Evolutionary conservation across 2,797 vertebrate species (phyloP).

Genomic region (Peromyscus attwateri): DNA sequence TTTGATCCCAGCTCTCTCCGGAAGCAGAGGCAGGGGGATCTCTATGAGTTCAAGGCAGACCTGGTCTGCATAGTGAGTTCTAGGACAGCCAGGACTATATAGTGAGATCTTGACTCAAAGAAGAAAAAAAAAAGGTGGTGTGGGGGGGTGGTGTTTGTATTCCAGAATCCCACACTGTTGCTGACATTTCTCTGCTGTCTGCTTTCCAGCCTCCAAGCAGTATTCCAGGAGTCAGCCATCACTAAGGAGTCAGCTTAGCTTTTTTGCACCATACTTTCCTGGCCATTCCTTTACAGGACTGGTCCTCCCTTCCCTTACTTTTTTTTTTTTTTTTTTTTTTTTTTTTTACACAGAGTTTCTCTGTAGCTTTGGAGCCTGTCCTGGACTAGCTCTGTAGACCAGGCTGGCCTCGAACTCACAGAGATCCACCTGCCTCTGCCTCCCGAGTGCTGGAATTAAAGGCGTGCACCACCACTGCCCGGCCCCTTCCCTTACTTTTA

Average conservation of each 20-base stretch:
- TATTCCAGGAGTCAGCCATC: accelerated
- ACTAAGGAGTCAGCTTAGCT: no score
- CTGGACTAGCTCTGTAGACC: no score
- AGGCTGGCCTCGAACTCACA: no score
- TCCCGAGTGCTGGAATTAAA: no score
- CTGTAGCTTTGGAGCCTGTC: no score
- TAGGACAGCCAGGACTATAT: neutral
- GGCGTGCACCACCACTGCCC: no score
- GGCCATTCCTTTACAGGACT: neutral
- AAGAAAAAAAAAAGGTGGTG: neutral
- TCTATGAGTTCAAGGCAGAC: neutral
- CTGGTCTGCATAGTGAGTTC: neutral
- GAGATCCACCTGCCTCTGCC: no score
- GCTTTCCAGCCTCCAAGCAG: neutral
- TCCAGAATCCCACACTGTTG: accelerated
- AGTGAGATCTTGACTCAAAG: neutral
- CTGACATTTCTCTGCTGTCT: neutral
- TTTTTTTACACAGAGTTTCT: no score
- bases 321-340: no score
- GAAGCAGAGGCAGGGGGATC: neutral
- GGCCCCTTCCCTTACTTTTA: neutral
- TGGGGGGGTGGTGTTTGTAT: accelerated
- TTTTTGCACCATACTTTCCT: neutral
- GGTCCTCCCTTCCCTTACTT: neutral
- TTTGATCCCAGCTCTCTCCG: neutral